Conservation (phyloP, 23 tunicate genomes). For the Styela clava region DNA sequence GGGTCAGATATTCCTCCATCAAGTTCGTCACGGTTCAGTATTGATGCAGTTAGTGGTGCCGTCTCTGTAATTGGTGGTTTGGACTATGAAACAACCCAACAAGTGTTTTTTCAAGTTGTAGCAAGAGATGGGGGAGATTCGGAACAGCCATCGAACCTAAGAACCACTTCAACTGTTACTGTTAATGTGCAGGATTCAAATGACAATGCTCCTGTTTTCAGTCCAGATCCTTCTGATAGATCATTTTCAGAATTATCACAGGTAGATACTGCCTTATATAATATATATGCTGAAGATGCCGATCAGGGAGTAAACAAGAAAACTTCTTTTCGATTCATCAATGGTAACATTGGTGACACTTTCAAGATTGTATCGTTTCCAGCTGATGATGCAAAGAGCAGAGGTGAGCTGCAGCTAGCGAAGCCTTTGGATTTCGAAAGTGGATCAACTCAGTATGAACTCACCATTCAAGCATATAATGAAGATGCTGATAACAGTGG, state of each 20-base stretch:
- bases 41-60: slow-evolving; percentile 17
- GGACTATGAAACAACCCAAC: slow-evolving; percentile 47
- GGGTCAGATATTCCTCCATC: not conserved
- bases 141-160: not conserved
- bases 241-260: slow-evolving; percentile 44
- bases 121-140: slow-evolving; percentile 51
- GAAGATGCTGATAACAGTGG: slow-evolving; percentile 41
- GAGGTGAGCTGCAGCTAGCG: slow-evolving; percentile 36
- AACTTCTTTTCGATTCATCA: slow-evolving; percentile 41
- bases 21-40: not conserved
- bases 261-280: slow-evolving; percentile 9
- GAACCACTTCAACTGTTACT: slow-evolving; percentile 30
- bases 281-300: slow-evolving; percentile 41
- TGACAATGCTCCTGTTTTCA: slow-evolving; percentile 65
- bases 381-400: slow-evolving; percentile 27
- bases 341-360: slow-evolving; percentile 40
- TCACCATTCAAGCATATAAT: slow-evolving; percentile 47
- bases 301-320: slow-evolving; percentile 60
- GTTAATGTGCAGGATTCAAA: slow-evolving; percentile 53
- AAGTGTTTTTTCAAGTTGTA: slow-evolving; percentile 34
- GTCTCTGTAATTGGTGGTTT: slow-evolving; percentile 42
- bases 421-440: slow-evolving; percentile 69
- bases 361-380: slow-evolving; percentile 45
- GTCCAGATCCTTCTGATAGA: slow-evolving; percentile 2
- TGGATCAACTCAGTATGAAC: slow-evolving; percentile 11